Evolutionary conservation across 2,888 invertebrate genomes (phyloP).

Genomic region (Diadegma fenestrale): DNA sequence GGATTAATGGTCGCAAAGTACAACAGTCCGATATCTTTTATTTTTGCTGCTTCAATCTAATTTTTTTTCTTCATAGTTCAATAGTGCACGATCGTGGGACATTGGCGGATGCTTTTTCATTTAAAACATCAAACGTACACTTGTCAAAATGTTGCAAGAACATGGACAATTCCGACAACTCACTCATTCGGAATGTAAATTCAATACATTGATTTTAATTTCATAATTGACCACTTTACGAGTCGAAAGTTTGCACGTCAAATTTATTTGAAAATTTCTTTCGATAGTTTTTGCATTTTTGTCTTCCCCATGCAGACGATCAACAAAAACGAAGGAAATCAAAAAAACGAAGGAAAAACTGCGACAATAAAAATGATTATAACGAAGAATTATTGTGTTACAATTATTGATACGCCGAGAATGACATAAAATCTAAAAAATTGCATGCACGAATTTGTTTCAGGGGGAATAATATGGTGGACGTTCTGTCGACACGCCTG

Average conservation of each 20-base stretch:
- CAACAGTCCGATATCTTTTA: slow-evolving; percentile 15
- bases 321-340: too few relatives aligned
- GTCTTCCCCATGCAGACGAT: too few relatives aligned
- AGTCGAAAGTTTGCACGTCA: background rate
- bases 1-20: slow-evolving; percentile 53
- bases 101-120: slow-evolving; percentile 5
- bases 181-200: background rate
- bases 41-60: background rate
- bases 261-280: background rate
- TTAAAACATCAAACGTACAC: background rate
- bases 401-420: background rate
- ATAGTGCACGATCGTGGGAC: background rate
- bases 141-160: background rate
- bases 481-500: slow-evolving; percentile 86
- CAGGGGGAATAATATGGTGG: slow-evolving; percentile 87
- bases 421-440: slow-evolving; percentile 61
- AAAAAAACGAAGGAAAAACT: too few relatives aligned
- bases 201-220: background rate
- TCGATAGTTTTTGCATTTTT: too few relatives aligned
- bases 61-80: background rate
- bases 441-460: slow-evolving; percentile 65
- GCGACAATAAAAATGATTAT: background rate
- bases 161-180: background rate
- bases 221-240: background rate
- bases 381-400: background rate